These are phyloP conservation scores for Esox lucius DNA, from an alignment of 2,797 vertebrate species.

Conservation along the genomic window DNA sequence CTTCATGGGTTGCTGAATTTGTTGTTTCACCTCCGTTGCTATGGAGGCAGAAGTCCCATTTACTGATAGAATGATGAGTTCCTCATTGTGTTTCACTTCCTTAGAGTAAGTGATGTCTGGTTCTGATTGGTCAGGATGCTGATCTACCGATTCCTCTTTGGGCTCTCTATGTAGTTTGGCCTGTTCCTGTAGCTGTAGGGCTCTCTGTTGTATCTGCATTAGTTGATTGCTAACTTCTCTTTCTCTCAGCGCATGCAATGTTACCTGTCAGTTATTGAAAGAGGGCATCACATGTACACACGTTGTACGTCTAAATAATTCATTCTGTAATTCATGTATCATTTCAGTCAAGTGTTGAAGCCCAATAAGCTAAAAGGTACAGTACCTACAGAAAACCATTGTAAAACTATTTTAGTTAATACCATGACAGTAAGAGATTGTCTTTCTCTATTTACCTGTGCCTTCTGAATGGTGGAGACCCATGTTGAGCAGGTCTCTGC, in stretches of 20 bases:
- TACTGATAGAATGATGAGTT: conserved; percentile 8
- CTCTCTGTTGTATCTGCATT: conserved; percentile 40
- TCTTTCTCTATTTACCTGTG: conserved; percentile 60
- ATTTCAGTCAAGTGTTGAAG: neutral
- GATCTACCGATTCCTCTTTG: conserved; percentile 35
- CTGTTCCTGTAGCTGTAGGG: conserved; percentile 31
- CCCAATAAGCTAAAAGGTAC: neutral
- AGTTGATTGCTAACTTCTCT: conserved; percentile 48
- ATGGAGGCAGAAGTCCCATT: conserved; percentile 38
- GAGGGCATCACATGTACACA: neutral
- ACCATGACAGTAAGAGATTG: neutral
- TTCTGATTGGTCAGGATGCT: conserved; percentile 7
- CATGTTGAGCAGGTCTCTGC: conserved; percentile 70
- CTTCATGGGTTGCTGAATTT: conserved; percentile 9
- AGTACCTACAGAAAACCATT: neutral
- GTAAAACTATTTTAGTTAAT: neutral
- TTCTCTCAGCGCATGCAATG: conserved; percentile 57
- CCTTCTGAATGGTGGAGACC: conserved; percentile 72
- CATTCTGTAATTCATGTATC: neutral
- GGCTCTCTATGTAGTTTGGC: conserved; percentile 24
- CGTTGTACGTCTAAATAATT: neutral
- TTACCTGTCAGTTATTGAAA: conserved; percentile 53
- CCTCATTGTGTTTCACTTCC: conserved; percentile 30
- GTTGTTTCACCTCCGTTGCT: conserved; percentile 19
- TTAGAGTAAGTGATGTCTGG: conserved; percentile 25